Percentiles rank a stretch among this genome's conserved stretches.
Evolutionary conservation across 53 echinoderm and acorn worm genomes (phyloP).

Genomic region (Echinarachnius parma): DNA sequence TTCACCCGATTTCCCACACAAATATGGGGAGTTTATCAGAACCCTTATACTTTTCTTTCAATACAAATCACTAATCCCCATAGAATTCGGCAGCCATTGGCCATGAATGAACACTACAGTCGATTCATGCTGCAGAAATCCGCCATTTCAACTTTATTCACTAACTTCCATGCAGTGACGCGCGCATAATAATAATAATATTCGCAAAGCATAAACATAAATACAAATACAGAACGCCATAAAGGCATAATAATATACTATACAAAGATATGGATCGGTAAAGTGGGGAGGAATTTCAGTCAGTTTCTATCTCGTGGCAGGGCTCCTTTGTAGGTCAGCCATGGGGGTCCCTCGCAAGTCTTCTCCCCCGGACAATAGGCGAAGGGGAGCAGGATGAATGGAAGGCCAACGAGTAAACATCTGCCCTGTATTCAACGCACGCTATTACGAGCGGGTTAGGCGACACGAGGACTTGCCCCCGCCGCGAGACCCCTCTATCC

Average conservation of each 20-base stretch:
- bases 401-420: conserved; percentile 31
- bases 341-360: conserved; percentile 37
- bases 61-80: too few species aligned
- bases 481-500: conserved; percentile 30
- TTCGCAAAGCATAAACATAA: too few species aligned
- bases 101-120: too few species aligned
- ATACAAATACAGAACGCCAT: neutral
- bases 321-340: conserved; percentile 44
- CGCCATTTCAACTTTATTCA: too few species aligned
- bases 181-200: too few species aligned
- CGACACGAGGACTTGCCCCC: conserved; percentile 46
- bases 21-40: too few species aligned
- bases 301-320: conserved; percentile 5
- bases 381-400: conserved; percentile 31
- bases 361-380: conserved; percentile 3
- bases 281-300: conserved; percentile 34
- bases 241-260: too few species aligned
- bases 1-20: too few species aligned
- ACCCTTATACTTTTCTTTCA: too few species aligned
- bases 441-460: conserved; percentile 39
- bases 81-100: too few species aligned
- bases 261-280: conserved; percentile 41
- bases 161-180: too few species aligned
- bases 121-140: too few species aligned
- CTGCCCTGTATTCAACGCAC: conserved; percentile 46